A percentile compares a stretch with the other conserved stretches of the same genome.
phyloP scores from a whole-genome alignment of 1,140 invertebrate genomes.

The Agrypnia vestita region DNA sequence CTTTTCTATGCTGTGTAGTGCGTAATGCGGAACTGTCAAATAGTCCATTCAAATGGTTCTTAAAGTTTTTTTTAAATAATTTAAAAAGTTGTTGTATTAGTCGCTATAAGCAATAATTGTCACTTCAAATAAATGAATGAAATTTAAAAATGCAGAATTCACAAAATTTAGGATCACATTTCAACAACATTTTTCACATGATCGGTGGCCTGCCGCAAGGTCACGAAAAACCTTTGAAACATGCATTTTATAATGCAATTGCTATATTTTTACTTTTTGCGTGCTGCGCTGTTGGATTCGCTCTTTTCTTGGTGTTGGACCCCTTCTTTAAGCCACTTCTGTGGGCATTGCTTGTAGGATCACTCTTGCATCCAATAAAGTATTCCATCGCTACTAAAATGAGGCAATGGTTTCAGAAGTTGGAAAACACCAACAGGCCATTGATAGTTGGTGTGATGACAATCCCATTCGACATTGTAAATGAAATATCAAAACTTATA shows the following conservation, averaged over 20 bases:
- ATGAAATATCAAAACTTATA: conserved; percentile 81
- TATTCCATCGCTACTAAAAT: conserved; percentile 80
- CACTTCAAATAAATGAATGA: not conserved
- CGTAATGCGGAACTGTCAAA: no score
- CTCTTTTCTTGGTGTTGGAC: conserved; percentile 85
- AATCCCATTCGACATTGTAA: conserved; percentile 82
- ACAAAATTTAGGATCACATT: conserved; percentile 55
- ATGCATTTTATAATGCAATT: conserved; percentile 89
- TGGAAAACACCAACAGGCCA: conserved; percentile 76
- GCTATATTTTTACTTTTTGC: conserved; percentile 81
- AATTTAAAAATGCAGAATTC: conserved; percentile 55
- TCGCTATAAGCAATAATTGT: no score
- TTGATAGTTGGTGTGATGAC: conserved; percentile 80
- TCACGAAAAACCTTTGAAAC: conserved; percentile 88
- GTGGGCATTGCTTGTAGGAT: conserved; percentile 94
- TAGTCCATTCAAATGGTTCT: no score
- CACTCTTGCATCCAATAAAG: conserved; percentile 92
- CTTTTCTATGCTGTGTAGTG: no score
- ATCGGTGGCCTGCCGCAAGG: conserved; percentile 69
- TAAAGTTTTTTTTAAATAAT: no score
- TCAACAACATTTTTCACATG: conserved; percentile 57
- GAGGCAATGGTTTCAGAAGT: conserved; percentile 80
- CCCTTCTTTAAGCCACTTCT: conserved; percentile 94
- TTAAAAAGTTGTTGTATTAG: no score
- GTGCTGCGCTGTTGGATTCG: conserved; percentile 80